Evolutionary conservation across 2,113 vertebrate species (phyloP), one percentile per base, ranked within the genome.

Genomic region (Chloebia gouldiae): DNA sequence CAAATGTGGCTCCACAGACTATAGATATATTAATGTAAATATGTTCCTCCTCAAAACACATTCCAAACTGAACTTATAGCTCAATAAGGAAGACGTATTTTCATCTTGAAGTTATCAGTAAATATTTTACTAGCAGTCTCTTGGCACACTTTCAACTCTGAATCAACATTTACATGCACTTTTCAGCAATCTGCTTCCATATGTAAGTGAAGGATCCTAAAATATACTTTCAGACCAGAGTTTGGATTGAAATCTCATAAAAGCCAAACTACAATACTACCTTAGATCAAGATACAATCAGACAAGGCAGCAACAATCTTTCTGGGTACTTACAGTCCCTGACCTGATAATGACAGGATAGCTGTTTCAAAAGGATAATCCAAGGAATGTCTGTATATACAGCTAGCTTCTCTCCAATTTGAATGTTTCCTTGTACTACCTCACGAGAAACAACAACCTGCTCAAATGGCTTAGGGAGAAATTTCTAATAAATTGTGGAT

Each of bases 41-140:
- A 40, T 65, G n/a, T 91, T 96, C 30, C 59, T 84, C 15, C 37
- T 49, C 35, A 21, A 94, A 94, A 83, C 51, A 77, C 44, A 65
- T 90, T 92, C 75, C 71, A 79, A 93, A 93, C 30, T 90, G 60
- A 94, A 97, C 75, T 92, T 96, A 92, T 37, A 92, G 77, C 83
- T 93, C 93, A 97, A 90, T 92, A 97, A 95, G 77, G 47, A 97
- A 96, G 90, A 96, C 31, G 82, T 94, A 95, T 95, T 96, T 97
- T 81, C 78, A 93, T 91, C 92, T 91, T 90, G 80, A 96, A 95
- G 50, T 95, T 93, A 96, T 49, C 71, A 89, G 78, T 96, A 97
- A 97, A 94, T 97, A 96, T 97, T 97, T 98, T 96, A 93, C 66
- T 94, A 78, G 39, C 64, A 77, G 81, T 85, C 37, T 96, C 86